phyloP scores from a whole-genome alignment of 2,113 vertebrate genomes.

The Lepidothrix coronata region DNA sequence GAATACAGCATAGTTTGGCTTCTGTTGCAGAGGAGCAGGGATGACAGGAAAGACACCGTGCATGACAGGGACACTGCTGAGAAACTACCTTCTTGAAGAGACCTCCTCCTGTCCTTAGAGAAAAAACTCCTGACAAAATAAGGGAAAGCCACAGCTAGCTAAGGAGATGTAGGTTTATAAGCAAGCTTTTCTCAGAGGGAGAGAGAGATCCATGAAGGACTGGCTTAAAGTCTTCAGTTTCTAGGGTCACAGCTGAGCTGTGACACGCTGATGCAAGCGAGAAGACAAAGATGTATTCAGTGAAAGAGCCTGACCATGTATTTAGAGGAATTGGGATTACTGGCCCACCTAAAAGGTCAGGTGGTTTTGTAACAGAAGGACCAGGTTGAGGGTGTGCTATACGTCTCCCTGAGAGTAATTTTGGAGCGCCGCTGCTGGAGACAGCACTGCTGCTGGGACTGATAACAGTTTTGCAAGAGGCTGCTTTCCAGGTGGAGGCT shows the following conservation, averaged over 20 bases:
- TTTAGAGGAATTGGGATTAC: background rate
- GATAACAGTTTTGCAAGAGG: rapidly evolving
- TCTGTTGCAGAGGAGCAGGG: background rate
- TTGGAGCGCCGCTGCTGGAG: background rate
- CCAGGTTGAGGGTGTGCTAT: background rate
- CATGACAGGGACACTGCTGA: background rate
- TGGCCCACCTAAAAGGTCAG: background rate
- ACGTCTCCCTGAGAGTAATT: background rate
- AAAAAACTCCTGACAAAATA: background rate
- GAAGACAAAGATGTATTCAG: background rate
- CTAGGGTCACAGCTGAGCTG: background rate
- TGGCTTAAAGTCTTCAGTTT: background rate
- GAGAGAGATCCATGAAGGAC: background rate
- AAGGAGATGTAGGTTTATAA: background rate
- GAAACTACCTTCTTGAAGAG: background rate
- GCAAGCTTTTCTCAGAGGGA: background rate
- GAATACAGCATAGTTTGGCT: background rate
- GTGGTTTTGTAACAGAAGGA: background rate
- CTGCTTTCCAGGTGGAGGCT: background rate
- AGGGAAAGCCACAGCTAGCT: background rate
- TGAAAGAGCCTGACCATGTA: background rate
- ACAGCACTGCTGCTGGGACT: background rate
- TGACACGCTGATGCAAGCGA: background rate
- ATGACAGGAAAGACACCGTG: rapidly evolving
- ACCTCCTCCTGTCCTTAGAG: background rate